Evolutionary conservation across 2,888 invertebrate species (phyloP), one percentile per base, ranked within the genome.

Genomic region (Nebria salina): DNA sequence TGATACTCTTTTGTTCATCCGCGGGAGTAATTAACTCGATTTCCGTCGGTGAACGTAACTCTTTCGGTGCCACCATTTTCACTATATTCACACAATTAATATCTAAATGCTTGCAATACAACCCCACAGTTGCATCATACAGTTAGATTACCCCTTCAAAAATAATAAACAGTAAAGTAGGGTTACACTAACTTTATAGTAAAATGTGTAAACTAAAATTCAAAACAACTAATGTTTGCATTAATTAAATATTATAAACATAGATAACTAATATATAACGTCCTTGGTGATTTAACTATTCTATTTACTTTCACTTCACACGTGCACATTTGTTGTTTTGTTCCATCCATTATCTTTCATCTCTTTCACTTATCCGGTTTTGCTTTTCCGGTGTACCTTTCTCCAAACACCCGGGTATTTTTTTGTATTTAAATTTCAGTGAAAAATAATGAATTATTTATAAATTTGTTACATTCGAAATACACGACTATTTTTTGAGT

Each of bases 21-120:
- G 82, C 85, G 0, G 89, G 89, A 42, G 88, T 87, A 65, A 90
- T 86, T 41, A 90, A 84, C 70, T 87, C 87, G 85, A 89, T 87
- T 86, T 89, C 89, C n/a, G 84, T 83, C 26, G 84, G 84, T 15
- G 85, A 83, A 83, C 89, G 87, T 83, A 80, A 90, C 84, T 74
- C 92, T 87, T 85, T 93, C 93, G 43, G 91, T 91, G 2, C 91
- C 89, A 8, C 91, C 91, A 82, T 82, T 8, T 75, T 42, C 54
- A 75, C n/a, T n/a, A 13, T 41, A 15, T 72, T 34, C 34, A 34
- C 34, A 34, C 8, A n/a, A 75, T n/a, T 70, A 20, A 66, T 70
- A 72, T 41, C 65, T 70, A 70, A 79, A 75, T 8, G 25, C 70
- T 74, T 68, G 74, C 43, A 79, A 80, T 65, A 64, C 34, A 64